Base-by-base conservation (phyloP, 2,888 invertebrate genomes). In the Nymphalis urticae region DNA sequence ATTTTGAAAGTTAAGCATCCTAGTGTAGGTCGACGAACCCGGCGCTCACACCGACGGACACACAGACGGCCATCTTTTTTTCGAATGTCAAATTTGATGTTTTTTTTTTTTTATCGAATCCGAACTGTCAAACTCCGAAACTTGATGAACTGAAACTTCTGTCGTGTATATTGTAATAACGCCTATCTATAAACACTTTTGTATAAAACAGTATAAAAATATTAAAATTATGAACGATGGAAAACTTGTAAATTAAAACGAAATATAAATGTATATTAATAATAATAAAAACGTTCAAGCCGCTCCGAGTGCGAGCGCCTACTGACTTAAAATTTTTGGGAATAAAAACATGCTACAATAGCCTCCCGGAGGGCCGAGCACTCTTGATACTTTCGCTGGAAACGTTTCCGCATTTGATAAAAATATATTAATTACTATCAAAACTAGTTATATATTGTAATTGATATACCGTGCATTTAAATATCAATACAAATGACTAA, bases 271-370 rank as follows among this genome's bases (percentile, higher is more conserved):
- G 92, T 92, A 92, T 92, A 92, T 89, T 90, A 91, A 89, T 91
- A 90, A 88, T 89, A 90, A 90, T 92, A 92, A 89, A 90, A 91
- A 87, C 92, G 92, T 92, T 86, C 89, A 86, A 88, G 90, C 90
- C 84, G 90, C 88, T 87, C 92, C 80, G 92, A 88, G 92, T 91
- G 85, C 90, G 91, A 91, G 92, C 92, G 92, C 91, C 92, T 92
- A 92, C 92, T 92, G 92, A 92, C 90, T 92, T 92, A 91, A 92
- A 92, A 92, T 92, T 92, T 92, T 92, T 92, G 92, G 92, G 92
- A 87, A 92, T 92, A 92, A 92, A 92, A 92, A 92, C 92, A 92
- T 90, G 92, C 92, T 92, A 92, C 92, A 92, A 92, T 92, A 87
- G 92, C 89, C 91, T 88, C 85, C 88, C 82, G 73, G 69, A 75